Evolutionary conservation across 2,113 vertebrate genomes (phyloP).

Genomic region (Columbina picui): DNA sequence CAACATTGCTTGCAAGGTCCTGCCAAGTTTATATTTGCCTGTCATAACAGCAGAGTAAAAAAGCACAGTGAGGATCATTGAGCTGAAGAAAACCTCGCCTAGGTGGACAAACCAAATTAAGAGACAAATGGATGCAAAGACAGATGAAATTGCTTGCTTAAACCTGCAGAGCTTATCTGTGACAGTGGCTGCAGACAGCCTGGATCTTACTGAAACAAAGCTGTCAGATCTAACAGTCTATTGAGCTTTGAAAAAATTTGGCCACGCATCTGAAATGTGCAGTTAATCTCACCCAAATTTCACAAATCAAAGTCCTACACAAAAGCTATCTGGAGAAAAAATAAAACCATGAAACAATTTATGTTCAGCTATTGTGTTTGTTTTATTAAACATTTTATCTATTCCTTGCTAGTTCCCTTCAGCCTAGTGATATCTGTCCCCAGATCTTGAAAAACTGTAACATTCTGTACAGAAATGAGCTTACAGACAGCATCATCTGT

Average conservation of each 20-base stretch:
- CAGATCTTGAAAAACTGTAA: neutral
- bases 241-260: neutral
- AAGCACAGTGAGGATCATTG: neutral
- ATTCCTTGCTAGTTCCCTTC: neutral
- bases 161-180: fast-evolving
- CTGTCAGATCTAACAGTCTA: neutral
- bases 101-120: neutral
- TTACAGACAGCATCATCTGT: neutral
- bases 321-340: neutral
- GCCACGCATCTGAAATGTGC: neutral
- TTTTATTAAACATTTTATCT: neutral
- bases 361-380: neutral
- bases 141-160: neutral
- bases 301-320: neutral
- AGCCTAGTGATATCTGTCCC: neutral
- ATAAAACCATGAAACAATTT: neutral
- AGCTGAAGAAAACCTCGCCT: neutral
- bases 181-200: neutral
- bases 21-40: neutral
- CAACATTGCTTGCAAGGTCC: neutral
- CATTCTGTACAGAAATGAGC: neutral
- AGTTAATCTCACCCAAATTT: neutral
- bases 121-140: neutral
- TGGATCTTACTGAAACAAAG: neutral
- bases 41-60: neutral